Evolutionary conservation across 2,113 vertebrate genomes (phyloP).

Genomic region (Pristiophorus japonicus): DNA sequence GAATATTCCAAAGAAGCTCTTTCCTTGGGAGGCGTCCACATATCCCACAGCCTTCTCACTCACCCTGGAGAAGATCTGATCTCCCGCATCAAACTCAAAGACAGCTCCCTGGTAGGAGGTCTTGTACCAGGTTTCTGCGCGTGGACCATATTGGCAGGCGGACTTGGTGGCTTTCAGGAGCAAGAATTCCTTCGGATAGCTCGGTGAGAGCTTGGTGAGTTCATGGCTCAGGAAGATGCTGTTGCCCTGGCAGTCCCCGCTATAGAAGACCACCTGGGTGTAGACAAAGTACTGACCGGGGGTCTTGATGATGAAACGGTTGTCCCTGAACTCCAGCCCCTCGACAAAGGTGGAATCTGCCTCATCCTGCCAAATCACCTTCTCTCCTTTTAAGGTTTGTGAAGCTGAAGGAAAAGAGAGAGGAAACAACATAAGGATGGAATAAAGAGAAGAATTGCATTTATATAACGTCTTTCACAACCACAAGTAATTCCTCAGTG

Average conservation of each 20-base stretch:
- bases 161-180: conserved; percentile 54
- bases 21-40: background rate
- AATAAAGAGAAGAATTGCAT: no score
- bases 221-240: conserved; percentile 46
- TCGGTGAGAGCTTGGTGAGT: conserved; percentile 28
- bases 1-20: conserved; percentile 56
- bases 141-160: conserved; percentile 43
- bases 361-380: conserved; percentile 30
- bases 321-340: conserved; percentile 41
- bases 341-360: conserved; percentile 36
- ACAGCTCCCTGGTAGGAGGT: conserved; percentile 56
- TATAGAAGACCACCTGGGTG: conserved; percentile 53
- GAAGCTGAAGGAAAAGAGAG: background rate
- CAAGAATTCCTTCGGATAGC: conserved; percentile 39
- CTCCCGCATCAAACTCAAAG: conserved; percentile 50
- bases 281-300: conserved; percentile 55
- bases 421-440: background rate
- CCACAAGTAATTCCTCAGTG: no score
- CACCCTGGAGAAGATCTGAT: conserved; percentile 47
- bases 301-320: conserved; percentile 46
- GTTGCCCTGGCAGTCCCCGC: conserved; percentile 40
- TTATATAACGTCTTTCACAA: no score
- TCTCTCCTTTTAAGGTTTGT: background rate
- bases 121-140: conserved; percentile 48
- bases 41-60: conserved; percentile 40